Base-by-base conservation (phyloP, 1,140 invertebrate genomes). In the Musca vetustissima region DNA sequence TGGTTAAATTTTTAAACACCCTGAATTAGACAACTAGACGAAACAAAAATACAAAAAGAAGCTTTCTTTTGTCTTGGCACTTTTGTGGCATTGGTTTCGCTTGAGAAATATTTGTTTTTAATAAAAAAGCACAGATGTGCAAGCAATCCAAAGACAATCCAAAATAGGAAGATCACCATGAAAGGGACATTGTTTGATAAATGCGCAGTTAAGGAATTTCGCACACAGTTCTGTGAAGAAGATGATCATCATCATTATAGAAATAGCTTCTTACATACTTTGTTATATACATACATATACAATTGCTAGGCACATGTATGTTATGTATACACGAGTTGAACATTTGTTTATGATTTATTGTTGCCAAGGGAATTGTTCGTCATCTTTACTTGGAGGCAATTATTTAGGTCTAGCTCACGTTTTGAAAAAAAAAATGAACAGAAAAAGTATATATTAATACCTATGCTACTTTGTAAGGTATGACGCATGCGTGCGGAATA, bases 191-290 rank as follows among this genome's bases (percentile, higher is more conserved):
- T n/a, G 4, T 1, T 52, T 52, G 21, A 55, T 22, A 28, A 22
- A 55, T 55, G 52, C 52, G 52, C 52, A 55, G 52, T 55, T 55
- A 55, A 55, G 52, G 52, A 55, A 55, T 55, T 55, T 55, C 52
- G 52, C 52, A 55, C 19, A 28, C 28, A 22, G 4, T 25, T 25
- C 24, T n/a, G n/a, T n/a, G n/a, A 55, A 22, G 21, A 55, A 55
- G 7, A 49, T 15, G 47, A 14, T 4, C n/a, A 49, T 49, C n/a
- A n/a, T n/a, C n/a, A n/a, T 14, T 28, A 28, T 4, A 28, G 28
- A 4, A 28, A 28, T 8, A 28, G n/a, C n/a, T n/a, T n/a, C n/a
- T n/a, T n/a, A 28, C 28, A 28, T 4, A 28, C 28, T 28, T 28
- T 8, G 28, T 8, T 28, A 28, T 8, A 28, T 3, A 28, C 28